Evolutionary conservation across 1,140 invertebrate species (phyloP).

Genomic region (Drosophila kurseongensis): DNA sequence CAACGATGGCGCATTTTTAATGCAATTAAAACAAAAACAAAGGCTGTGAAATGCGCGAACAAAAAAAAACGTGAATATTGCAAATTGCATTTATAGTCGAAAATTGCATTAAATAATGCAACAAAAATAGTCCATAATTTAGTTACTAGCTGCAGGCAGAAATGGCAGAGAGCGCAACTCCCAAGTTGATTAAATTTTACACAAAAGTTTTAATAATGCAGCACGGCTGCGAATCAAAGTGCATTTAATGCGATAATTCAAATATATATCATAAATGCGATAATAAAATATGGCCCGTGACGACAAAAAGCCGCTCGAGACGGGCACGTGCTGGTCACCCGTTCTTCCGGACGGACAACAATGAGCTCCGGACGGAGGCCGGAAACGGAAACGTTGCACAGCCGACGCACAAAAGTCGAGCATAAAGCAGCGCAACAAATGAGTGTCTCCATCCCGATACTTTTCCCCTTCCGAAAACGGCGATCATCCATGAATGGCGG

Average conservation of each 20-base stretch:
- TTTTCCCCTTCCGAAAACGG: background rate
- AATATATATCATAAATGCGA: slow-evolving; percentile 40
- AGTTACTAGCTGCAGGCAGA: slow-evolving; percentile 26
- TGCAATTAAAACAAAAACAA: slow-evolving; percentile 61
- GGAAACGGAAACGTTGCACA: slow-evolving; percentile 58
- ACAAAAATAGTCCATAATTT: slow-evolving; percentile 51
- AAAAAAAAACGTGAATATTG: slow-evolving; percentile 8
- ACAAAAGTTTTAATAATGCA: slow-evolving; percentile 33
- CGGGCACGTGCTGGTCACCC: slow-evolving; percentile 19
- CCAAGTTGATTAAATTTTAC: slow-evolving; percentile 63
- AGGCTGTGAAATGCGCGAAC: slow-evolving; percentile 4
- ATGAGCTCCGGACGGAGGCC: slow-evolving; percentile 31
- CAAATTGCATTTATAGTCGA: slow-evolving; percentile 37
- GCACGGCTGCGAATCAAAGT: slow-evolving; percentile 24
- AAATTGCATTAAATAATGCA: slow-evolving; percentile 61
- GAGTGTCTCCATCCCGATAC: slow-evolving; percentile 12
- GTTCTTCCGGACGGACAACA: slow-evolving; percentile 21
- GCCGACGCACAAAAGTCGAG: slow-evolving; percentile 45
- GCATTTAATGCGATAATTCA: slow-evolving; percentile 61
- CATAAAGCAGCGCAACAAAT: slow-evolving; percentile 57
- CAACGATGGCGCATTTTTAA: slow-evolving; percentile 53
- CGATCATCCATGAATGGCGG: slow-evolving; percentile 12
- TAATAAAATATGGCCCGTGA: slow-evolving; percentile 48
- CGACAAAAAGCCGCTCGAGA: slow-evolving; percentile 28
- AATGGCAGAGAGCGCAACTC: slow-evolving; percentile 21